phyloP scores from a whole-genome alignment of 2,797 vertebrate species.

The Sciurus carolinensis region DNA sequence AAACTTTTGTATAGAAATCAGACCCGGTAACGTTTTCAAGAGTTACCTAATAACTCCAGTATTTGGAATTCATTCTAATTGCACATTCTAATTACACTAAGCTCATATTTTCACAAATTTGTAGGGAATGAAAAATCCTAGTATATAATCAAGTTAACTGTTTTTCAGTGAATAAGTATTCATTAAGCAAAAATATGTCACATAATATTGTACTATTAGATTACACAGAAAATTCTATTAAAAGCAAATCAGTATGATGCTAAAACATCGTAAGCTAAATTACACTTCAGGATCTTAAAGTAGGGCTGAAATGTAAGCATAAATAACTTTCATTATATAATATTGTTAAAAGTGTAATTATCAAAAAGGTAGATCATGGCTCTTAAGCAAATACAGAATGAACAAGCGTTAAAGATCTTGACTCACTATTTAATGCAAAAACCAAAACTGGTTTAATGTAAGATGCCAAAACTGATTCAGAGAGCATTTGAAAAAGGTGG shows the following conservation, averaged over 20 bases:
- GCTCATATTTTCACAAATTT: constrained; percentile 48
- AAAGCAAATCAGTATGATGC: constrained; percentile 34
- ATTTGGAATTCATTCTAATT: constrained; percentile 33
- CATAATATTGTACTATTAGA: constrained; percentile 3
- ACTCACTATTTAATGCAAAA: constrained; percentile 49
- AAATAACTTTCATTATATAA: constrained; percentile 2
- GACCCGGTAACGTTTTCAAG: background rate
- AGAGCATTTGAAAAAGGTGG: background rate
- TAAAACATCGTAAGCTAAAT: constrained; percentile 31
- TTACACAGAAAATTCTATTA: constrained; percentile 42
- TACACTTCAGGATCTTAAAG: constrained; percentile 51
- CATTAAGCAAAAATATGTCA: constrained; percentile 25
- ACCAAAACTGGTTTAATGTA: too few relatives aligned
- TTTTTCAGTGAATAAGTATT: constrained; percentile 31
- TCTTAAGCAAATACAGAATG: constrained; percentile 59
- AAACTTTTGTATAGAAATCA: background rate
- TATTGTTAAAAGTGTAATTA: constrained; percentile 48
- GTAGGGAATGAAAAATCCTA: constrained; percentile 20
- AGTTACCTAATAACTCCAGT: background rate
- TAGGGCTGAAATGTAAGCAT: background rate
- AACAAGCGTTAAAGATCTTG: constrained; percentile 25
- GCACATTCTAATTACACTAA: constrained; percentile 63
- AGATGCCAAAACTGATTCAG: background rate
- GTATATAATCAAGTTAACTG: constrained; percentile 41
- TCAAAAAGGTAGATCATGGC: background rate